Conservation (phyloP, 2,797 vertebrate species). For the Halcyon leucocephala region DNA sequence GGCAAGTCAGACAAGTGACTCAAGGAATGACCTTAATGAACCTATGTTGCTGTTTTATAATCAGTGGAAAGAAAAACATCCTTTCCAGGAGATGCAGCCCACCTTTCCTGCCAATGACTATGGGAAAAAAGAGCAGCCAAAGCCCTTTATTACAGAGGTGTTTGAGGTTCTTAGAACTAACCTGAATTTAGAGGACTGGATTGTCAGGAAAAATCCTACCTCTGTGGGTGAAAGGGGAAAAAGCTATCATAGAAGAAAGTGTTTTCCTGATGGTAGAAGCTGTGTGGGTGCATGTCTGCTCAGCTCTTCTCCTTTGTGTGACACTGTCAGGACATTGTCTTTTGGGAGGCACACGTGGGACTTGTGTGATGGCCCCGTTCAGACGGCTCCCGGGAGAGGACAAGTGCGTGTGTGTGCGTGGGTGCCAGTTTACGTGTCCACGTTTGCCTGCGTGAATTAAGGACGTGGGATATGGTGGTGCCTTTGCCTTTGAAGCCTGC, state of each 20-base stretch:
- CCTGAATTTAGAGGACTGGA: not conserved
- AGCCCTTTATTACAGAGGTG: not conserved
- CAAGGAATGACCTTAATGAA: not conserved
- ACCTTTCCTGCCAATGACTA: not conserved
- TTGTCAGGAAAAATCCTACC: not conserved
- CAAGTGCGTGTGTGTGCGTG: rapidly evolving
- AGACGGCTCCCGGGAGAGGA: not conserved
- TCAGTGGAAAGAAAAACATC: not conserved
- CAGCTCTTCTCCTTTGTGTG: not conserved
- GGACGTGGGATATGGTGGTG: not conserved
- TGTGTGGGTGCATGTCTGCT: not conserved
- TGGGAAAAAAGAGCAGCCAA: not conserved
- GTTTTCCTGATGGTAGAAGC: not conserved
- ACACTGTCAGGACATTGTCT: not conserved
- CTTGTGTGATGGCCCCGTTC: not conserved
- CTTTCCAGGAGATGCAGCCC: not conserved
- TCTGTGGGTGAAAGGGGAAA: not conserved
- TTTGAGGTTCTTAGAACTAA: not conserved
- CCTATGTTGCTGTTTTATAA: too few relatives aligned
- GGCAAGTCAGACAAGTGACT: not conserved
- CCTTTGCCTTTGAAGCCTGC: not conserved
- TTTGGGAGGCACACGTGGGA: not conserved
- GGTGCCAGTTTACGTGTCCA: rapidly evolving
- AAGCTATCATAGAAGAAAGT: not conserved
- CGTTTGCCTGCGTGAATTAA: not conserved